Evolutionary conservation across 2,888 invertebrate species (phyloP).

Genomic region (Eupsilia transversa): DNA sequence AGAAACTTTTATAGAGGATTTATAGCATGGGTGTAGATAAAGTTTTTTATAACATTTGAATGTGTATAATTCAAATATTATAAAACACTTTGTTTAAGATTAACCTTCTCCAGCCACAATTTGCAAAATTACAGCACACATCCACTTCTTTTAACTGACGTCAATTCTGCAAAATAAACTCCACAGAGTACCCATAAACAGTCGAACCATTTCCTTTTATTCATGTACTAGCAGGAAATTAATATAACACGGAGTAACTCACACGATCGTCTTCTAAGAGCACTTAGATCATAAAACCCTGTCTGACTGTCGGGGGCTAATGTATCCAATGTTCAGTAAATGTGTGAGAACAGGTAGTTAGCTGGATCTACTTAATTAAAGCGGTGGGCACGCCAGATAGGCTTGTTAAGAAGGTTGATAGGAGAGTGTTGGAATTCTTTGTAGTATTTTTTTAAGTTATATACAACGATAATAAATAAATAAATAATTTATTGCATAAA

Average conservation of each 20-base stretch:
- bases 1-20: too few species aligned
- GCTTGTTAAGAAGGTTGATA: neutral
- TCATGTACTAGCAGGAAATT: slow-evolving; percentile 6
- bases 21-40: too few species aligned
- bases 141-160: neutral
- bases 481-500: too few species aligned
- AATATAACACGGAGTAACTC: slow-evolving; percentile 18
- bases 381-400: neutral
- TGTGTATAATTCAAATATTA: too few species aligned
- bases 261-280: slow-evolving; percentile 9
- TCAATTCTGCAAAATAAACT: slow-evolving; percentile 14
- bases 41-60: neutral
- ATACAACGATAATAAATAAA: too few species aligned
- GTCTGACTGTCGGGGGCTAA: slow-evolving; percentile 35
- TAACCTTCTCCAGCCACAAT: neutral
- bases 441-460: too few species aligned
- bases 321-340: slow-evolving; percentile 51
- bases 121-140: neutral
- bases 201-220: slow-evolving; percentile 8
- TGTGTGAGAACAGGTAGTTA: slow-evolving; percentile 60
- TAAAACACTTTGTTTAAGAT: too few species aligned
- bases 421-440: too few species aligned
- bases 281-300: slow-evolving; percentile 41
- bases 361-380: slow-evolving; percentile 65
- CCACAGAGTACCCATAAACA: neutral